phyloP scores from a whole-genome alignment of 2,113 vertebrate species.

The Gasterosteus nipponicus region DNA sequence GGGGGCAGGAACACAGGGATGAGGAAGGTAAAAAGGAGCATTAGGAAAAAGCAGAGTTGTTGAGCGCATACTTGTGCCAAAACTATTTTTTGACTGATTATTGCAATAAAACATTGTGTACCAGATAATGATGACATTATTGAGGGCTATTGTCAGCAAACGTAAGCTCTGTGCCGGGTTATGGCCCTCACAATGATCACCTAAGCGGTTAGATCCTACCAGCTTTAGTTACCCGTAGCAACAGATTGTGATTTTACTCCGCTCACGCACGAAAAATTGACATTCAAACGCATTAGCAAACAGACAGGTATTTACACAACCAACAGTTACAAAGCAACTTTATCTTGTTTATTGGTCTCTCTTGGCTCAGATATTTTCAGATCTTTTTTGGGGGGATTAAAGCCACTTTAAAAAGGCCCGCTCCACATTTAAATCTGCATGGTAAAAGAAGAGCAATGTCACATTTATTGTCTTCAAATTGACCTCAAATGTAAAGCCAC shows the following conservation, averaged over 20 bases:
- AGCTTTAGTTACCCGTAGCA: conserved; percentile 48
- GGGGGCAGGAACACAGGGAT: conserved; percentile 49
- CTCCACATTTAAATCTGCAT: background rate
- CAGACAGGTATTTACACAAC: background rate
- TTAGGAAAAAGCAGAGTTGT: conserved; percentile 36
- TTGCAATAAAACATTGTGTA: background rate
- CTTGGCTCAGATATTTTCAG: background rate
- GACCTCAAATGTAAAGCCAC: conserved; percentile 5
- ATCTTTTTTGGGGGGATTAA: background rate
- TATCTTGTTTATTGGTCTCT: background rate
- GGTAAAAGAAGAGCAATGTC: background rate
- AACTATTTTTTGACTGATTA: background rate
- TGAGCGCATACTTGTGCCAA: conserved; percentile 22
- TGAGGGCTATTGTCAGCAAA: conserved; percentile 30
- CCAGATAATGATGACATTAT: conserved; percentile 54
- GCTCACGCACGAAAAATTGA: conserved; percentile 20
- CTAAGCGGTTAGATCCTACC: conserved; percentile 44
- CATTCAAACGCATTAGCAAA: background rate
- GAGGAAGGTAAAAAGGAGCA: conserved; percentile 26
- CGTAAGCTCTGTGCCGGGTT: conserved; percentile 48
- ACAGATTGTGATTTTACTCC: conserved; percentile 53
- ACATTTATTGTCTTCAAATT: background rate
- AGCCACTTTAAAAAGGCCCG: background rate
- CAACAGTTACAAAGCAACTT: background rate
- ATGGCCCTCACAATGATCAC: conserved; percentile 52